Percentiles rank a stretch among this genome's conserved stretches.
Conservation (phyloP, 2,888 invertebrate species). For the Melanostoma mellinum region DNA sequence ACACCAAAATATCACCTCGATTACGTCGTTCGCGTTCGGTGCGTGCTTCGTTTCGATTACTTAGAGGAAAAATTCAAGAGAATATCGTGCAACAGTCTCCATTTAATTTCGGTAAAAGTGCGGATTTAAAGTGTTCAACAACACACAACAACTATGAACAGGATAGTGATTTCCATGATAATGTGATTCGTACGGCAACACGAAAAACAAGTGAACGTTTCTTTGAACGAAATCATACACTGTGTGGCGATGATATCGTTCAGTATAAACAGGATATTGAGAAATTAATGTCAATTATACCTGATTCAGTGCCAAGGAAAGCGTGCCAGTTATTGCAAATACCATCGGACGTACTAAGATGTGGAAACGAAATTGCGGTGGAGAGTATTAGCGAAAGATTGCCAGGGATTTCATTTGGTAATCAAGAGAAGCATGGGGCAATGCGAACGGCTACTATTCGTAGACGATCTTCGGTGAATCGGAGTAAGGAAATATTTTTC, state of each 20-base stretch:
- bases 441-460: slow-evolving; percentile 66
- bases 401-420: slow-evolving; percentile 25
- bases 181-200: slow-evolving; percentile 62
- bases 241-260: slow-evolving; percentile 40
- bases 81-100: slow-evolving; percentile 78
- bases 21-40: slow-evolving; percentile 87
- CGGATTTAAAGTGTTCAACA: slow-evolving; percentile 12
- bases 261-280: slow-evolving; percentile 75
- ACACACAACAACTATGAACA: background rate
- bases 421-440: slow-evolving; percentile 30
- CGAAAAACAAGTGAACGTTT: slow-evolving; percentile 65
- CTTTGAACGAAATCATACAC: slow-evolving; percentile 59
- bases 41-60: slow-evolving; percentile 87
- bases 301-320: slow-evolving; percentile 78
- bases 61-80: slow-evolving; percentile 84
- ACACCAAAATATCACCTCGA: slow-evolving; percentile 44
- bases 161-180: slow-evolving; percentile 50
- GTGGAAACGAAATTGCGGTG: slow-evolving; percentile 37
- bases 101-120: slow-evolving; percentile 77
- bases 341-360: slow-evolving; percentile 47
- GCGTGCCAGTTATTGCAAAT: slow-evolving; percentile 80
- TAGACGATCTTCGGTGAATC: slow-evolving; percentile 57
- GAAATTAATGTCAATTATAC: slow-evolving; percentile 78
- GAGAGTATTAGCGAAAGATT: slow-evolving; percentile 36
- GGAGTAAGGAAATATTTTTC: slow-evolving; percentile 47